These are phyloP conservation scores for Glaucomys volans DNA, from an alignment of 2,113 vertebrate species.

Conservation along the genomic window DNA sequence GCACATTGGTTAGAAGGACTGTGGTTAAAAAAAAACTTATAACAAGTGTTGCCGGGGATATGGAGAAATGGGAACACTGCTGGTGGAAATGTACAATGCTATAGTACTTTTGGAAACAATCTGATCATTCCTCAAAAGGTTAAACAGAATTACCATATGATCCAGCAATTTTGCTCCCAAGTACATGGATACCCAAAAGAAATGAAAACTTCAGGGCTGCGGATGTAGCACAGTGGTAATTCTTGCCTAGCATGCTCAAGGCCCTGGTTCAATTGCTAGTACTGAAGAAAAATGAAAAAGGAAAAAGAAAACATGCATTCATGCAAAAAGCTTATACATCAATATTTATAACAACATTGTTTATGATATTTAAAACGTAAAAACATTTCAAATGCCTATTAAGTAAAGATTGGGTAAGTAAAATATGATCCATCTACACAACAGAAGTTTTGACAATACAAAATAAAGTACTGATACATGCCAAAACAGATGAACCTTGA, in stretches of 20 bases:
- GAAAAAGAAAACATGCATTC: not conserved
- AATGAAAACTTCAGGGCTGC: not conserved
- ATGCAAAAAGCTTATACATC: not conserved
- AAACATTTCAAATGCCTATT: not conserved
- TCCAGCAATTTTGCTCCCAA: not conserved
- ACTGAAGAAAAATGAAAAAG: too few relatives aligned
- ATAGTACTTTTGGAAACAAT: not conserved
- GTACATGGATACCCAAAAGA: not conserved
- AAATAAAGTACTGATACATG: not conserved
- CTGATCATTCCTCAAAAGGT: not conserved
- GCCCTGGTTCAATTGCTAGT: too few relatives aligned
- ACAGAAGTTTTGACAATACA: not conserved
- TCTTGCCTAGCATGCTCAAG: too few relatives aligned
- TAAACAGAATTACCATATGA: not conserved
- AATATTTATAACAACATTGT: slow-evolving; percentile 1
- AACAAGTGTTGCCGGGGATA: not conserved
- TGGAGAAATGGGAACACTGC: not conserved
- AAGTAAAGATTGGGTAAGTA: not conserved
- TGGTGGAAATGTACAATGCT: not conserved
- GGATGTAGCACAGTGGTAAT: too few relatives aligned
- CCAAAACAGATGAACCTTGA: not conserved
- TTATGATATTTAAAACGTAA: not conserved
- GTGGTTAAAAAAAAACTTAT: not conserved
- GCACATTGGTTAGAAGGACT: not conserved
- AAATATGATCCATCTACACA: not conserved